Base-by-base conservation (phyloP, 2,113 vertebrate species). In the Apeltes quadracus region DNA sequence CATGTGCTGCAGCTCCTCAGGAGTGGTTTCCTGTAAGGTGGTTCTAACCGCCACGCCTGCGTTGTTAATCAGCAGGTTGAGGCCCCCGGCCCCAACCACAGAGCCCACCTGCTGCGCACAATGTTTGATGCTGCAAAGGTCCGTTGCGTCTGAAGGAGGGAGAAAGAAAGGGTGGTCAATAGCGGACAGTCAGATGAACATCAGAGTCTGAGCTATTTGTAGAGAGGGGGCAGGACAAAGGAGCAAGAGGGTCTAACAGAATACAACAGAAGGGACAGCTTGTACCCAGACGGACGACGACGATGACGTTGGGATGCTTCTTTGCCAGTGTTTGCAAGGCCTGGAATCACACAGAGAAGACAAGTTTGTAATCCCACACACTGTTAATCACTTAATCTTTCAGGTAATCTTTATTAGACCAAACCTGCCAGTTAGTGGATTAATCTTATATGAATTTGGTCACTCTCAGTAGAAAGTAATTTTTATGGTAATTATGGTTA, bases 11-110 rank as follows among this genome's bases (percentile, higher is more conserved):
- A 93, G 93, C 4, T 90, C 87, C 70, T 94, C 89, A 1, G 81
- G 66, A 0, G 61, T 92, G 13, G 88, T 87, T 16, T 88, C 84
- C 72, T 88, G 75, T 78, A 92, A 32, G 22, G 44, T 81, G 7
- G 66, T 81, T 0, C 64, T 48, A 23, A 68, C 43, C 0, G 88
- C 71, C 65, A 92, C 72, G 44, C 73, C 93, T 0, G 93, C 90
- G 0, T 94, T 94, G 91, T 95, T 95, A 39, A 94, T 90, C 58
- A 94, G 88, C 83, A 93, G 89, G 84, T 93, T 93, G 64, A 95
- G 86, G 1, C 92, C 92, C 38, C 76, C 84, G 4, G 81, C 82
- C 18, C 93, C 91, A 69, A 92, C 59, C 0, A 85, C 75, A 51
- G 87, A 80, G 53, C 83, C 86, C 75, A 92, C 93, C 72, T 91